Conservation (phyloP, 2,797 vertebrate species). For the Parauchenoglanis punctatus region DNA sequence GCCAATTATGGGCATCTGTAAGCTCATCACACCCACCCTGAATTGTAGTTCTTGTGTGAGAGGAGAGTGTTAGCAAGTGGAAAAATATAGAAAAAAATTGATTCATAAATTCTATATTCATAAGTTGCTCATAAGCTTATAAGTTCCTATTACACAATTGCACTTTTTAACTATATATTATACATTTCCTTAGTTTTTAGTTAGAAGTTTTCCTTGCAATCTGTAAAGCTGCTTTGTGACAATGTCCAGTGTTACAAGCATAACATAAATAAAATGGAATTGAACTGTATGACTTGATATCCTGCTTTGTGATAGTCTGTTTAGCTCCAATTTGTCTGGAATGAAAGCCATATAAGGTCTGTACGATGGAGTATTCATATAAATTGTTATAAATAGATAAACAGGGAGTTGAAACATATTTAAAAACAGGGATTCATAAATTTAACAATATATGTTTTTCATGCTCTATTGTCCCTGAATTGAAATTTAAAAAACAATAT, state of each 20-base stretch:
- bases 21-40: neutral
- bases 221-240: neutral
- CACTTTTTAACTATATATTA: neutral
- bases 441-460: neutral
- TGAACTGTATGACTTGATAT: neutral
- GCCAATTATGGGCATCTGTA: neutral
- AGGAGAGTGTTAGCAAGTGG: neutral
- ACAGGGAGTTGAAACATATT: neutral
- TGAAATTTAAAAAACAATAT: too few species aligned
- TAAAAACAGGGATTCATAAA: too few species aligned
- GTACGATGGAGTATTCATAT: neutral
- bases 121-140: neutral
- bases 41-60: neutral
- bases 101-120: neutral
- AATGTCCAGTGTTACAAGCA: too few species aligned
- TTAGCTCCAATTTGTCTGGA: neutral
- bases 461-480: neutral
- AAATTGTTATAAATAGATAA: neutral
- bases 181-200: too few species aligned
- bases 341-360: neutral
- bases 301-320: neutral
- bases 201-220: too few species aligned
- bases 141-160: neutral
- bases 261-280: neutral
- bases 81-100: neutral